phyloP scores from a whole-genome alignment of 2,888 invertebrate species.

The Ennomos quercinarius region DNA sequence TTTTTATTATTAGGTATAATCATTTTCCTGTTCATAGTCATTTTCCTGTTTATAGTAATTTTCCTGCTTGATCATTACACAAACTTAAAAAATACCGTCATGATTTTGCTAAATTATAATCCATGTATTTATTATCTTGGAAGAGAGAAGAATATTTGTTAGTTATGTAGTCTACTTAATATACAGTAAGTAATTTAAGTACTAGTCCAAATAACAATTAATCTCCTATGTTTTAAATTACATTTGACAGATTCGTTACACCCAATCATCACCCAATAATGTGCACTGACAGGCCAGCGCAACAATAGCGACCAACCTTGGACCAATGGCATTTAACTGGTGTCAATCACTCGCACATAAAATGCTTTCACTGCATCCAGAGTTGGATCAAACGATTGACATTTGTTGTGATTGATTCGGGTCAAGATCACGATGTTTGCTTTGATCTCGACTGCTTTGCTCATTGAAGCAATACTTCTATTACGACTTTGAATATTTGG shows the following conservation, averaged over 20 bases:
- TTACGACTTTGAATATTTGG: too few species aligned
- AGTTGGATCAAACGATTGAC: constrained; percentile 63
- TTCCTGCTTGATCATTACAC: too few species aligned
- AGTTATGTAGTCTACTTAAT: too few species aligned
- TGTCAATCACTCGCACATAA: constrained; percentile 69
- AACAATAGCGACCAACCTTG: constrained; percentile 68
- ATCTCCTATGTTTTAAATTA: constrained; percentile 7
- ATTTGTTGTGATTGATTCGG: constrained; percentile 68
- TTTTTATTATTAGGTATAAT: too few species aligned
- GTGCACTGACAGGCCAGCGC: constrained; percentile 40
- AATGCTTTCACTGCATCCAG: constrained; percentile 64
- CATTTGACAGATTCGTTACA: constrained; percentile 26
- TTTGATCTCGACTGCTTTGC: constrained; percentile 28
- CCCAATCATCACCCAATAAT: constrained; percentile 35
- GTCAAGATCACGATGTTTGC: constrained; percentile 65
- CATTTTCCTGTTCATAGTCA: too few species aligned
- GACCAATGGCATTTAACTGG: constrained; percentile 69
- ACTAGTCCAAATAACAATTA: neutral
- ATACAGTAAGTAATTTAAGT: too few species aligned
- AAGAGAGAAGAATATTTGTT: too few species aligned
- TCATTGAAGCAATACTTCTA: constrained; percentile 16
- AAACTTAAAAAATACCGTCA: too few species aligned
- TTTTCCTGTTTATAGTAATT: too few species aligned
- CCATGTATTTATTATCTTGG: too few species aligned
- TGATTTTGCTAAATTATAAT: too few species aligned